Conservation (phyloP, 2,888 invertebrate genomes). For the Selenia dentaria region DNA sequence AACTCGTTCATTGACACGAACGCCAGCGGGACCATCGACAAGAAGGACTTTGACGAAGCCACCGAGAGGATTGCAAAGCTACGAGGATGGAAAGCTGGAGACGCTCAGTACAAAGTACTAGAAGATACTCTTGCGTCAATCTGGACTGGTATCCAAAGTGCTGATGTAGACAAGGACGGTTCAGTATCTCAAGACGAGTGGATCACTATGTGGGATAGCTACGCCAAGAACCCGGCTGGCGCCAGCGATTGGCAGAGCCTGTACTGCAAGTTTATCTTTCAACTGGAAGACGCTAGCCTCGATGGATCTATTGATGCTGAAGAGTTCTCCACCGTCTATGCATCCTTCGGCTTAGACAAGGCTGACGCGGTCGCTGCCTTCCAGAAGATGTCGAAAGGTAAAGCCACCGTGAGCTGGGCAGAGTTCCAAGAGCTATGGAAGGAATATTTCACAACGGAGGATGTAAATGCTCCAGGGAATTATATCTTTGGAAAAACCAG, state of each 20-base stretch:
- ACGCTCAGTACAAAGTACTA: slow-evolving; percentile 90
- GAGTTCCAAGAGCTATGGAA: slow-evolving; percentile 92
- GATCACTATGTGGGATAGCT: slow-evolving; percentile 86
- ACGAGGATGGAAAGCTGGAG: slow-evolving; percentile 90
- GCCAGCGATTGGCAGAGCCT: slow-evolving; percentile 92
- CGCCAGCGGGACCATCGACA: slow-evolving; percentile 94
- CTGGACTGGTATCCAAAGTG: slow-evolving; percentile 93
- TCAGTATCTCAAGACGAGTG: slow-evolving; percentile 84
- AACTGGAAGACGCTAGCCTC: slow-evolving; percentile 93
- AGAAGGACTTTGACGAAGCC: slow-evolving; percentile 93
- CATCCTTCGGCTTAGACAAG: slow-evolving; percentile 89
- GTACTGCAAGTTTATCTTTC: slow-evolving; percentile 94
- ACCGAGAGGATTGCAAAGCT: slow-evolving; percentile 92
- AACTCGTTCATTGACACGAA: slow-evolving; percentile 95
- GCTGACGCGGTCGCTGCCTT: slow-evolving; percentile 91
- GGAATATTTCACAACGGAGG: slow-evolving; percentile 88
- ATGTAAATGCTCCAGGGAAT: slow-evolving; percentile 56
- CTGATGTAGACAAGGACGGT: slow-evolving; percentile 93
- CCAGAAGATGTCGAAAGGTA: slow-evolving; percentile 90
- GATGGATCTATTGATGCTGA: slow-evolving; percentile 90
- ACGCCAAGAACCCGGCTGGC: slow-evolving; percentile 84
- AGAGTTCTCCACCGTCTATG: slow-evolving; percentile 92
- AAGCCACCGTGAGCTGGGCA: slow-evolving; percentile 89
- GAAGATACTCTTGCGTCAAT: slow-evolving; percentile 90
- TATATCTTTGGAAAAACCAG: slow-evolving; percentile 89